Conservation (phyloP, 2,113 vertebrate species). For the Lagopus muta region DNA sequence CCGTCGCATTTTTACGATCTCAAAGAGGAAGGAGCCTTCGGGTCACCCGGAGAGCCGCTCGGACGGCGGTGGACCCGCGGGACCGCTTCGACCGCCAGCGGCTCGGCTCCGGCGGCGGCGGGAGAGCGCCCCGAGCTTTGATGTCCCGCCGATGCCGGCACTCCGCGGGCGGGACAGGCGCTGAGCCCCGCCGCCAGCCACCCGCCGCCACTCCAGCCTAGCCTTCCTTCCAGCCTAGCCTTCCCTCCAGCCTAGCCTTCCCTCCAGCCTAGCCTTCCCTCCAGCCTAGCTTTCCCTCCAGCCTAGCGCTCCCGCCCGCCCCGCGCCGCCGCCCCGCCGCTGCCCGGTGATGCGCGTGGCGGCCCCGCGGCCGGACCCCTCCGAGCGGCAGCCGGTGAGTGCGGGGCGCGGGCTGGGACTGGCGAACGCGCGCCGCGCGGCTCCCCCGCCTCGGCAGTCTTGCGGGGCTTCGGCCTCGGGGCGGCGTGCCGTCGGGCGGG, state of each 20-base stretch:
- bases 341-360: slow-evolving; percentile 76
- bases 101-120: not conserved
- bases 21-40: slow-evolving; percentile 68
- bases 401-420: not conserved
- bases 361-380: slow-evolving; percentile 79
- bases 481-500: too few species aligned
- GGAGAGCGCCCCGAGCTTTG: not conserved
- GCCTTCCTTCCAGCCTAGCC: too few species aligned
- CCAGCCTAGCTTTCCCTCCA: not conserved
- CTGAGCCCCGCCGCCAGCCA: not conserved
- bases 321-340: not conserved
- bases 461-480: too few species aligned
- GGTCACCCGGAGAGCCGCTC: slow-evolving; percentile 63
- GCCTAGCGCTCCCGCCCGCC: not conserved
- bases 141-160: slow-evolving; percentile 4
- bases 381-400: slow-evolving; percentile 82
- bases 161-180: not conserved
- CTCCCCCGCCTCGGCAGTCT: too few species aligned
- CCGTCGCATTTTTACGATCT: slow-evolving; percentile 56
- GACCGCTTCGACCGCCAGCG: slow-evolving; percentile 5
- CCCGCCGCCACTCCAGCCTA: not conserved
- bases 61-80: slow-evolving; percentile 29
- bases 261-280: not conserved
- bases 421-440: too few species aligned
- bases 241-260: too few species aligned